Base-by-base conservation (phyloP, 2,797 vertebrate species). In the Harpagifer antarcticus region DNA sequence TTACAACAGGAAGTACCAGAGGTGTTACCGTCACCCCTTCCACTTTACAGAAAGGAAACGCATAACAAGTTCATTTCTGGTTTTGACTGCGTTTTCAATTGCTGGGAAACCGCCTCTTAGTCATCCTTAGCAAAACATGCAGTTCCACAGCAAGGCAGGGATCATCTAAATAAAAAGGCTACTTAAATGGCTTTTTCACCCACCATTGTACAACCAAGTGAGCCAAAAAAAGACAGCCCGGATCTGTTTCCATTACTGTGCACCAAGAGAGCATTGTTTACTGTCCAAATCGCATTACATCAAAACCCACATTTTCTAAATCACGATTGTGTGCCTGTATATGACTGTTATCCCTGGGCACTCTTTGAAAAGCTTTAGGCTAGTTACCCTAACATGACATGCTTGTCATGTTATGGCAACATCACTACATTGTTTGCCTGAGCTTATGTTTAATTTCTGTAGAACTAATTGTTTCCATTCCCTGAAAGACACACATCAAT, bases 91-190 rank as follows among this genome's bases (percentile, higher is more conserved):
- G 1, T 73, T 58, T 79, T 70, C 60, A 70, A 3, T 49, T 82
- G 68, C 71, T 64, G 62, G 73, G 83, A 85, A 88, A 70, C 71
- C 2, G 33, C 33, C 63, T 73, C 78, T 81, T 83, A 86, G 80
- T 89, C 84, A 84, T 79, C 80, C 70, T 66, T 52, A 53, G 79
- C 54, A 66, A 77, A 84, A 73, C 80, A 74, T 75, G 71, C 77
- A 81, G 56, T 79, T 68, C 57, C 40, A 43, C 55, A 76, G 72
- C 64, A 67, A 65, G 72, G 74, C 69, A 74, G n/a, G 45, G 78
- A 77, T 85, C 75, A 75, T 62, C 31, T 23, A 65, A 61, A 83
- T 72, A 52, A 45, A 60, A 88, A 62, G 62, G 52, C 64, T 3
- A 49, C 50, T 79, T 54, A 40, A 60, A 45, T 74, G 44, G 47